Evolutionary conservation across 2,888 invertebrate species (phyloP).

Genomic region (Chrysolina oricalcia): DNA sequence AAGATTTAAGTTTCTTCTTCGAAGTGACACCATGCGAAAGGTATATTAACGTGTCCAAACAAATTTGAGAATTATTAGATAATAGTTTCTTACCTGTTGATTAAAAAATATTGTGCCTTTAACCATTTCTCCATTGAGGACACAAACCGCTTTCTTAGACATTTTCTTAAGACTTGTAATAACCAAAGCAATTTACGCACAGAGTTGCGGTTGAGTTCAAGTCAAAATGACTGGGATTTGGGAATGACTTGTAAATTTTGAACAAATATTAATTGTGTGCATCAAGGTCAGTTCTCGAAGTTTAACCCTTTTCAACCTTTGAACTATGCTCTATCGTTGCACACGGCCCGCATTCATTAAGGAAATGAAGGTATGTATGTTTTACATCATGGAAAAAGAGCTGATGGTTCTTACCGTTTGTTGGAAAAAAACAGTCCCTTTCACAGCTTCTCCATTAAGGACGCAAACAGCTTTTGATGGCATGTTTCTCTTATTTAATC

Average conservation of each 20-base stretch:
- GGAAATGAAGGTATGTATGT: not conserved
- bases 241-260: not conserved
- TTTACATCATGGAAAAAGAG: not conserved
- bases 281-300: not conserved
- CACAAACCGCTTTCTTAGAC: conserved; percentile 88
- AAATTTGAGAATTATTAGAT: not conserved
- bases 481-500: conserved; percentile 68
- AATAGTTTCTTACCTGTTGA: conserved; percentile 76
- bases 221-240: not conserved
- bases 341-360: not conserved
- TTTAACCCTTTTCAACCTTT: not conserved
- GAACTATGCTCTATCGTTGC: not conserved
- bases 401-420: conserved; percentile 76
- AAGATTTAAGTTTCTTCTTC: no score
- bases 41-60: not conserved
- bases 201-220: not conserved
- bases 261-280: not conserved
- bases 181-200: not conserved
- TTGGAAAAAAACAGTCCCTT: conserved; percentile 86
- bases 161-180: conserved; percentile 66
- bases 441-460: conserved; percentile 85
- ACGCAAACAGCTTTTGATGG: conserved; percentile 89
- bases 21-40: not conserved
- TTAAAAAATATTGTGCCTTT: conserved; percentile 87
- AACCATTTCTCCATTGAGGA: conserved; percentile 86